A percentile compares a stretch with the other conserved stretches of the same genome.
Conservation (phyloP, 2,888 invertebrate genomes). For the Papilio elwesi region DNA sequence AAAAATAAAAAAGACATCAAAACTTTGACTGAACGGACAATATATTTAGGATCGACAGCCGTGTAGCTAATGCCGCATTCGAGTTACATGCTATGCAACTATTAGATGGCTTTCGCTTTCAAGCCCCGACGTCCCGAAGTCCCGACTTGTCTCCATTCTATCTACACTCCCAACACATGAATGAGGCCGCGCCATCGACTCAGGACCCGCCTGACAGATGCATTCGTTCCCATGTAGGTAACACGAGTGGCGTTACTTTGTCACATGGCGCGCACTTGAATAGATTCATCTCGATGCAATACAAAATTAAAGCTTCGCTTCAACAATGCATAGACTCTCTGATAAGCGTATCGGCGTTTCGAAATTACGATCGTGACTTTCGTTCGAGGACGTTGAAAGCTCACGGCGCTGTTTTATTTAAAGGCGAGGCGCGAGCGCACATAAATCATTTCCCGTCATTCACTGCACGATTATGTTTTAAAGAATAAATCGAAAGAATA, state of each 20-base stretch:
- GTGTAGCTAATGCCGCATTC: conserved; percentile 45
- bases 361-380: conserved; percentile 83
- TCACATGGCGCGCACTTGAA: conserved; percentile 55
- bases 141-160: conserved; percentile 51
- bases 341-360: conserved; percentile 72
- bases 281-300: conserved; percentile 52
- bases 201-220: conserved; percentile 61
- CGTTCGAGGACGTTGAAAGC: conserved; percentile 78
- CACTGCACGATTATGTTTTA: conserved; percentile 73
- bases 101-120: conserved; percentile 51
- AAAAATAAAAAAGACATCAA: conserved; percentile 16
- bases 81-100: conserved; percentile 50
- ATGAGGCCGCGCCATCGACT: conserved; percentile 62
- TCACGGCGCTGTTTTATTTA: conserved; percentile 81
- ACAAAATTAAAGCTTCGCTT: conserved; percentile 41
- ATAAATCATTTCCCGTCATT: conserved; percentile 77
- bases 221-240: conserved; percentile 65
- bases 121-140: conserved; percentile 35
- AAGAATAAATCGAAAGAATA: conserved; percentile 70
- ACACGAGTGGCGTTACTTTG: conserved; percentile 52
- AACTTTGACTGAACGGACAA: conserved; percentile 14
- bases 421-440: conserved; percentile 71
- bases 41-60: conserved; percentile 27
- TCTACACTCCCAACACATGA: conserved; percentile 55
- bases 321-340: conserved; percentile 65